Evolutionary conservation across 1,140 invertebrate species (phyloP).

Genomic region (Drosophila albomicans): DNA sequence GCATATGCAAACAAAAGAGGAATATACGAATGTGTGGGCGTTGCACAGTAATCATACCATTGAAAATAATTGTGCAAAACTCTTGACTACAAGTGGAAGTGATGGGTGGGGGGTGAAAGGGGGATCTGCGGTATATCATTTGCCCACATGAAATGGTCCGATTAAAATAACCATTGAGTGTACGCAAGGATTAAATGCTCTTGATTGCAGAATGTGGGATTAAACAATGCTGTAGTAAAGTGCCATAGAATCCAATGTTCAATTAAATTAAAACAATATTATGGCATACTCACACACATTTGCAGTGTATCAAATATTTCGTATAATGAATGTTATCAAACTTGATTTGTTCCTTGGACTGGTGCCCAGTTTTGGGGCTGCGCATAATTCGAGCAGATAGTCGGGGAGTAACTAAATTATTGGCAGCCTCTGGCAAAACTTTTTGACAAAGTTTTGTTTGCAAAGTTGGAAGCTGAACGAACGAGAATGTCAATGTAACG

Average conservation of each 20-base stretch:
- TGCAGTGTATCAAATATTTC: constrained; percentile 3
- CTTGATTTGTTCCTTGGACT: constrained; percentile 58
- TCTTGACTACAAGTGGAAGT: not conserved
- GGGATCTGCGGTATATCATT: not conserved
- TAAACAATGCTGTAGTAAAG: not conserved
- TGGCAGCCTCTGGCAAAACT: constrained; percentile 51
- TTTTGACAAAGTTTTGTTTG: constrained; percentile 61
- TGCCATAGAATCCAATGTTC: constrained; percentile 1
- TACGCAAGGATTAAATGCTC: constrained; percentile 19
- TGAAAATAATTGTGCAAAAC: constrained; percentile 15
- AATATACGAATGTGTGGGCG: not conserved
- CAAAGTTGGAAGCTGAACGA: constrained; percentile 53
- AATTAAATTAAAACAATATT: constrained; percentile 10
- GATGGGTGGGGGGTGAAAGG: not conserved
- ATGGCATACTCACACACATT: not conserved
- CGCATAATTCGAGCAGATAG: constrained; percentile 58
- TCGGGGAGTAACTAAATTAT: constrained; percentile 66
- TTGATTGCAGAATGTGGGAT: constrained; percentile 4
- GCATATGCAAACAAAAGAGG: constrained; percentile 17
- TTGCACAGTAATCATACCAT: constrained; percentile 15
- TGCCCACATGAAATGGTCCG: constrained; percentile 2
- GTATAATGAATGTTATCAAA: constrained; percentile 16
- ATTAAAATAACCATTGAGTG: constrained; percentile 21
- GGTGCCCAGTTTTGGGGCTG: constrained; percentile 16
- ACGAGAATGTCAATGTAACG: constrained; percentile 15